These are phyloP conservation scores for Botia almorhae DNA, from an alignment of 2,797 vertebrate genomes.

Conservation along the genomic window DNA sequence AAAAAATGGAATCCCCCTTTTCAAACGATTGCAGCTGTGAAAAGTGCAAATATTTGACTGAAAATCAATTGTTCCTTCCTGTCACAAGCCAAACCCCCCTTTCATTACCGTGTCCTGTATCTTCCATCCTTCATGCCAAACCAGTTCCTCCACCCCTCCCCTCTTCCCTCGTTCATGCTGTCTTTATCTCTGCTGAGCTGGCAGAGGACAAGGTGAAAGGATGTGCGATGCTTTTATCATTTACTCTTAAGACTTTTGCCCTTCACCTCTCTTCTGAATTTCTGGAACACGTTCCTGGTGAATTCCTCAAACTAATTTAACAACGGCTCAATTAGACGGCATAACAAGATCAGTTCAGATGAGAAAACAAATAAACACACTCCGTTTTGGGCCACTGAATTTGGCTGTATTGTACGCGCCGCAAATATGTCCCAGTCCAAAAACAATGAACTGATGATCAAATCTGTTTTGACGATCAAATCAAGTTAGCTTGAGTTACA, in stretches of 20 bases:
- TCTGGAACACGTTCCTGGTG: conserved; percentile 48
- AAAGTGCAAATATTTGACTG: conserved; percentile 38
- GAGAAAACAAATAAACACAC: conserved; percentile 62
- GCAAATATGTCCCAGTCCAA: conserved; percentile 14
- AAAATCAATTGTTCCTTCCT: conserved; percentile 63
- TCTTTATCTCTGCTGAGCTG: conserved; percentile 70
- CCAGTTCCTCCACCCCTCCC: conserved; percentile 49
- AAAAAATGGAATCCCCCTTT: conserved; percentile 63
- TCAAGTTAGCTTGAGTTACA: conserved; percentile 33
- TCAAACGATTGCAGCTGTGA: conserved; percentile 62
- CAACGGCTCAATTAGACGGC: conserved; percentile 68
- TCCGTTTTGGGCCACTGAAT: conserved; percentile 68
- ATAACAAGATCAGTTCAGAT: conserved; percentile 60
- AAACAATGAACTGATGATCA: conserved; percentile 20
- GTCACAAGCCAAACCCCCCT: conserved; percentile 53
- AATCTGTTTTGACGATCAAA: conserved; percentile 22
- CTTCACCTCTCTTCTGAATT: conserved; percentile 3
- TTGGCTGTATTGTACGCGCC: conserved; percentile 70
- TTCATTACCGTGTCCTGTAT: conserved; percentile 58
- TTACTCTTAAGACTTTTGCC: conserved; percentile 60
- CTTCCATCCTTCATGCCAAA: conserved; percentile 51
- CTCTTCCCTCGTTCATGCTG: conserved; percentile 51
- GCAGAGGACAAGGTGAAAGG: conserved; percentile 76
- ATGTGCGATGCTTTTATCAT: conserved; percentile 68
- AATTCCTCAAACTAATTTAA: conserved; percentile 67